These are phyloP conservation scores for Parotocinclus haroldoi DNA, from an alignment of 2,797 vertebrate species.

Conservation along the genomic window DNA sequence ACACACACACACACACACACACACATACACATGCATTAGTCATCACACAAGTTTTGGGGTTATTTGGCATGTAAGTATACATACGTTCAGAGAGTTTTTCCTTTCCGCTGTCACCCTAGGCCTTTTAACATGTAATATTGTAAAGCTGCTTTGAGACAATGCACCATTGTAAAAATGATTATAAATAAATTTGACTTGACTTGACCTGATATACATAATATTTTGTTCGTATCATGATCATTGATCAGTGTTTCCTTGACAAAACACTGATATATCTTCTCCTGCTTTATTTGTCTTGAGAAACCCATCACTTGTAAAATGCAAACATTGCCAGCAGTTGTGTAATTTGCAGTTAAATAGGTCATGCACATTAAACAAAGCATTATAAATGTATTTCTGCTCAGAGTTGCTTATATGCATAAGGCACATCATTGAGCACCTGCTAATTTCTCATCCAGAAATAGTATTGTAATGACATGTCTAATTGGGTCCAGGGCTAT, in stretches of 20 bases:
- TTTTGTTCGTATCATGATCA: neutral
- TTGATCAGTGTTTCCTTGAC: neutral
- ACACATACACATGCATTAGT: constrained; percentile 26
- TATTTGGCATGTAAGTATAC: neutral
- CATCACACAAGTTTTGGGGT: neutral
- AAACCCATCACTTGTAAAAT: neutral
- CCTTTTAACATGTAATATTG: too few species aligned
- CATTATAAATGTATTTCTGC: constrained; percentile 49
- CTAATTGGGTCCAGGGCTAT: constrained; percentile 48
- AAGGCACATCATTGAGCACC: constrained; percentile 43
- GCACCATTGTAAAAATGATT: too few species aligned
- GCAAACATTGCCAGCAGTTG: constrained; percentile 24
- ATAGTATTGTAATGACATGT: constrained; percentile 46
- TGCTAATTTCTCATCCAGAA: constrained; percentile 51
- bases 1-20: constrained; percentile 15
- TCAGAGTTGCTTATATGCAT: constrained; percentile 38
- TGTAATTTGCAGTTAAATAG: constrained; percentile 51
- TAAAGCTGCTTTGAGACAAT: too few species aligned
- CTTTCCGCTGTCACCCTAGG: too few species aligned
- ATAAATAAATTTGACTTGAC: too few species aligned
- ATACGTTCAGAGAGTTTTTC: too few species aligned
- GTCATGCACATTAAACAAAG: constrained; percentile 49
- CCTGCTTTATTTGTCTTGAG: neutral
- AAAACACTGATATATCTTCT: neutral
- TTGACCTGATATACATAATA: neutral